Conservation (phyloP, 2,888 invertebrate genomes). For the Priocnemis perturbator region DNA sequence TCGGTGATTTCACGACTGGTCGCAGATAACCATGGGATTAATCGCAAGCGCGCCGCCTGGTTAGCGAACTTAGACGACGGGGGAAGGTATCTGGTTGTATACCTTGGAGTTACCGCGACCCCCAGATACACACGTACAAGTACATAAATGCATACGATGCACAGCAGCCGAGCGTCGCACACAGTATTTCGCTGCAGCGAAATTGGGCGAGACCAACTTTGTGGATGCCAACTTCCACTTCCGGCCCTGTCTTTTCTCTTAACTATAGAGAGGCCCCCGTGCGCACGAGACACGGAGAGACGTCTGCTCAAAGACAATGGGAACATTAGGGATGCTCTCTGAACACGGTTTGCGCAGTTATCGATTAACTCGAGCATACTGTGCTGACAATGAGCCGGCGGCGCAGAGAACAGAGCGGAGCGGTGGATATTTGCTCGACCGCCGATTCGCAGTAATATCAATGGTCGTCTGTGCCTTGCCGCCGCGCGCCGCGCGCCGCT, state of each 20-base stretch:
- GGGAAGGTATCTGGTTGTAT: constrained; percentile 43
- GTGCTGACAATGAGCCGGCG: constrained; percentile 55
- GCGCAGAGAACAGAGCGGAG: constrained; percentile 36
- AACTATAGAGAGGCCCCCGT: constrained; percentile 30
- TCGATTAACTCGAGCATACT: constrained; percentile 64
- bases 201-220: constrained; percentile 51
- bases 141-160: constrained; percentile 15
- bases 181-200: constrained; percentile 26
- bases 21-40: constrained; percentile 43
- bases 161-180: not conserved
- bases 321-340: constrained; percentile 65
- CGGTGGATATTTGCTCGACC: constrained; percentile 52
- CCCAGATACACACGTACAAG: constrained; percentile 18
- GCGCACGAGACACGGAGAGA: constrained; percentile 22
- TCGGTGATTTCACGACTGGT: constrained; percentile 44
- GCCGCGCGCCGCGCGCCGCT: too few species aligned
- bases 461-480: not conserved
- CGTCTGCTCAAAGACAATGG: constrained; percentile 63
- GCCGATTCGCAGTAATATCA: constrained; percentile 48
- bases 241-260: constrained; percentile 47
- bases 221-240: constrained; percentile 42
- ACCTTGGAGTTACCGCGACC: constrained; percentile 2
- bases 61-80: constrained; percentile 30
- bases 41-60: constrained; percentile 43
- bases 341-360: constrained; percentile 60